phyloP scores from a whole-genome alignment of 1,140 invertebrate species.

The Propsilocerus akamusi region DNA sequence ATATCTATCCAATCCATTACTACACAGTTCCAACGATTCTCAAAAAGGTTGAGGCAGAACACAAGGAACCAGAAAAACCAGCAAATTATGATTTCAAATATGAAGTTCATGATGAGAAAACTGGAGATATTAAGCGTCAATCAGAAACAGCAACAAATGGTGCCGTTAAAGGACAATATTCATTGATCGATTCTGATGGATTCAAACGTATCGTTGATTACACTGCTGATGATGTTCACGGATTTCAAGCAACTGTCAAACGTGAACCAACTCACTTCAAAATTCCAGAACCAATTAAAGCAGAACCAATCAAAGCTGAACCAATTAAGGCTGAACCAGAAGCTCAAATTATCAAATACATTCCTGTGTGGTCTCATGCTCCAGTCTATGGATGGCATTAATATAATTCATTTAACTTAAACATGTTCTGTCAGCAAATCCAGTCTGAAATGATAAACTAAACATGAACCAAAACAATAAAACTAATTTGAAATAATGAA shows the following conservation, averaged over 20 bases:
- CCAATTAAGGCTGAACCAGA: background rate
- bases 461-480: too few relatives aligned
- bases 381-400: background rate
- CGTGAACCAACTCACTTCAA: constrained; percentile 8
- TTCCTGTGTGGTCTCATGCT: background rate
- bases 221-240: constrained; percentile 12
- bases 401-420: background rate
- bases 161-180: constrained; percentile 10
- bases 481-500: too few relatives aligned
- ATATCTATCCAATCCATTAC: too few relatives aligned
- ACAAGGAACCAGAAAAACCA: background rate
- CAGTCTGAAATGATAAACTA: too few relatives aligned
- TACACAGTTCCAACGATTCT: too few relatives aligned
- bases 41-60: background rate
- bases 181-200: constrained; percentile 15
- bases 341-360: background rate
- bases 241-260: constrained; percentile 16
- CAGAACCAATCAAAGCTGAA: background rate
- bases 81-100: constrained; percentile 18
- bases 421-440: too few relatives aligned
- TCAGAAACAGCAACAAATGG: constrained; percentile 18
- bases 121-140: constrained; percentile 22
- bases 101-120: constrained; percentile 18
- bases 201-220: constrained; percentile 13
- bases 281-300: background rate